Evolutionary conservation across 2,888 invertebrate species (phyloP), one percentile per base, ranked within the genome.

Genomic region (Acanthococcus lagerstroemiae): DNA sequence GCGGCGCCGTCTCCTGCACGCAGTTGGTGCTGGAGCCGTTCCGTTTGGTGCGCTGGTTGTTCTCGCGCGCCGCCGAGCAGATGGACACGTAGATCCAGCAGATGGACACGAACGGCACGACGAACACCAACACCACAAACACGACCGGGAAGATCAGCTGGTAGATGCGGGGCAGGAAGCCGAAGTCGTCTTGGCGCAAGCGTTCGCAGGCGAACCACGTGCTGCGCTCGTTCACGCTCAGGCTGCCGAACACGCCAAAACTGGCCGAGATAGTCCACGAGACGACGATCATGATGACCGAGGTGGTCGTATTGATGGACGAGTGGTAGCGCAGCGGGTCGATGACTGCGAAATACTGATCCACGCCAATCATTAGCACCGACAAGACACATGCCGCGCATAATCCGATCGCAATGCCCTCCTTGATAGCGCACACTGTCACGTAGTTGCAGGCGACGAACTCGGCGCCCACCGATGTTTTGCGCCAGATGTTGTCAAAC

Each of bases 1-100:
- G 44, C 37, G 52, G 63, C 15, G 63, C 52, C 21, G 27, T 27
- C 44, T 63, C 63, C 6, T 27, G 22, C 1, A 52, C 63, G 52
- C 63, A 52, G 44, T 52, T 52, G 19, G 37, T 37, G 17, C 30
- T 37, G 21, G 73, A 82, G 63, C 71, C 82, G 70, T 56, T 75
- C 74, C 46, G 75, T 74, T 50, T 74, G 74, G 84, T 82, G 21
- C 84, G 76, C 69, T 82, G 82, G 67, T 82, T 87, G 68, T 87
- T 89, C 67, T 83, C 82, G 70, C 84, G 83, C 6, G 89, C 89
- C 7, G 88, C 89, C 15, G 83, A 80, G 75, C 87, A 89, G 69
- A 88, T 88, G 69, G 84, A 81, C 24, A 83, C 79, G 75, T 89
- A 89, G 74, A 88, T 86, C 75, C 86, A 81, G 74, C 85, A 83